phyloP scores from a whole-genome alignment of 2,113 vertebrate genomes.

The Oncorhynchus mykiss region DNA sequence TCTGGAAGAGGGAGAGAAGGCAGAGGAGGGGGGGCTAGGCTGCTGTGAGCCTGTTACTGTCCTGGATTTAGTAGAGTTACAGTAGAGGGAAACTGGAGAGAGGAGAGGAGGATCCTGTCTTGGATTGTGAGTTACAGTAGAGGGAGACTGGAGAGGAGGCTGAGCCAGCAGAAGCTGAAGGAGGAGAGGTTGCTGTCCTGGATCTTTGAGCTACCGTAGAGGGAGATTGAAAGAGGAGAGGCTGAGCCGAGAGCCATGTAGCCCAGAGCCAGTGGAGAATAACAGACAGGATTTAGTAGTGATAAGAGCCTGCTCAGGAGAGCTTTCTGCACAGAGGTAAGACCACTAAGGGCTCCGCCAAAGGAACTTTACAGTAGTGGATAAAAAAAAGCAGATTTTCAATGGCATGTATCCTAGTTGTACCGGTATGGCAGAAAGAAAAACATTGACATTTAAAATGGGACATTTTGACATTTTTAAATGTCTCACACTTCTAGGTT shows the following conservation, averaged over 20 bases:
- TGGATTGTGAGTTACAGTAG: background rate
- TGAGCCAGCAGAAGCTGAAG: background rate
- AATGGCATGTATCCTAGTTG: no score
- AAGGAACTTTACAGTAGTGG: slow-evolving; percentile 5
- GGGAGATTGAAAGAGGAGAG: slow-evolving; percentile 19
- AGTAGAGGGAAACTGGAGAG: no score
- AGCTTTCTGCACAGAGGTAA: slow-evolving; percentile 61
- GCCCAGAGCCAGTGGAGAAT: slow-evolving; percentile 49
- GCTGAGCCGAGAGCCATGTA: slow-evolving; percentile 46
- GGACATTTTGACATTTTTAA: background rate
- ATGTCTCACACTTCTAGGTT: background rate
- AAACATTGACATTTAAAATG: background rate
- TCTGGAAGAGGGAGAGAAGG: slow-evolving; percentile 33
- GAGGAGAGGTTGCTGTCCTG: slow-evolving; percentile 42
- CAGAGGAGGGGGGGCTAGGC: background rate
- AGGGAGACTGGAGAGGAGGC: background rate
- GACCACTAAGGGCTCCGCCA: slow-evolving; percentile 19
- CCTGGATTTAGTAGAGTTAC: background rate
- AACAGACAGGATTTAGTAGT: slow-evolving; percentile 43
- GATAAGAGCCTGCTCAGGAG: slow-evolving; percentile 38
- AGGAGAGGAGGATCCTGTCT: background rate
- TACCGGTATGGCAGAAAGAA: slow-evolving; percentile 10
- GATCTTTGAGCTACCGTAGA: slow-evolving; percentile 47
- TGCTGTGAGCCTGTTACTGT: background rate
- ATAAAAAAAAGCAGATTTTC: background rate